Base-by-base conservation (phyloP, 1,140 invertebrate genomes). In the Pachypsylla venusta region DNA sequence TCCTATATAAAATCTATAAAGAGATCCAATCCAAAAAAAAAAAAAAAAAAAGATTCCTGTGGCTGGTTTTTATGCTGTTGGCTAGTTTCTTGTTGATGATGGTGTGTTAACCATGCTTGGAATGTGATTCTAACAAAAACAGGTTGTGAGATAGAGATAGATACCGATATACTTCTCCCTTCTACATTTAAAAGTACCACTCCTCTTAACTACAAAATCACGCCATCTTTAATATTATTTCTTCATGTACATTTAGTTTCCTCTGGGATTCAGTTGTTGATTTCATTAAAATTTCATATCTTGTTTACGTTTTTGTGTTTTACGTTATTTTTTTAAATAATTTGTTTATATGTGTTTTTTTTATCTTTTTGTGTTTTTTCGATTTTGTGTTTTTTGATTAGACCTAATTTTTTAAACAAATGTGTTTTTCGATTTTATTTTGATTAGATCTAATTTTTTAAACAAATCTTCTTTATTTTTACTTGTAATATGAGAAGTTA, bases 71-170 rank as follows among this genome's bases (percentile, higher is more conserved):
- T n/a, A 10, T n/a, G 30, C 30, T 35, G 30, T 35, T 35, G 30
- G 30, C 30, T 35, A 35, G 42, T 4, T 48, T 48, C n/a, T n/a
- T 48, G 42, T 48, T 48, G 42, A n/a, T 48, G 4, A n/a, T 19
- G 42, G 7, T 48, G 22, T 48, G 16, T 7, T 19, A 35, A 48
- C 7, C 42, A 48, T 19, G 42, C 42, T 48, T 19, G 42, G 42
- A 48, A 48, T 48, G 42, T 22, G 42, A 48, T 48, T 48, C 16
- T 48, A 48, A 48, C 42, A 48, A 22, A 48, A 48, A 48, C 42
- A 48, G 42, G 42, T 48, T 48, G n/a, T 19, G 42, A 35, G 7
- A 22, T 48, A 22, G 4, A 48, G 42, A 48, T 19, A n/a, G n/a
- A 19, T 19, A 48, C 42, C 42, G 22, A 48, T 22, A 19, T 22